phyloP scores from a whole-genome alignment of 1,140 invertebrate genomes.

The Drosophila prosaltans region DNA sequence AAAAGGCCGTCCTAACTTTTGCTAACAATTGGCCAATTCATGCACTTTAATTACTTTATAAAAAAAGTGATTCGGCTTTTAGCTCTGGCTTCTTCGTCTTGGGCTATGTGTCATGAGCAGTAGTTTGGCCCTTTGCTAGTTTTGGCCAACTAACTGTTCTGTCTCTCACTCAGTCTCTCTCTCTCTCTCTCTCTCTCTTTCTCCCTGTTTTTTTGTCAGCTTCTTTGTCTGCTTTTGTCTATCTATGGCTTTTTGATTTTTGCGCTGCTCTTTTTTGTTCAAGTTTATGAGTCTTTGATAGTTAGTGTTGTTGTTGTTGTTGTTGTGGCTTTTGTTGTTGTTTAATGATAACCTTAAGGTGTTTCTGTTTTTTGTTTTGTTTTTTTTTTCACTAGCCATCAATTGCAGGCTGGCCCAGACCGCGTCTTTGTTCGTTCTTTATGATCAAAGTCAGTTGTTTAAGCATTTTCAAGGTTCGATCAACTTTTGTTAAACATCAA shows the following conservation, averaged over 20 bases:
- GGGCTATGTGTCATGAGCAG: constrained; percentile 9
- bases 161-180: background rate
- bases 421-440: constrained; percentile 25
- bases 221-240: constrained; percentile 36
- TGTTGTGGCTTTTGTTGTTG: constrained; percentile 42
- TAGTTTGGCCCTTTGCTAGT: background rate
- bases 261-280: constrained; percentile 55
- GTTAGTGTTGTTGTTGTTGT: constrained; percentile 25
- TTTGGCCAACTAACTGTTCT: constrained; percentile 45
- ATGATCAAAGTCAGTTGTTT: constrained; percentile 48
- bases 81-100: constrained; percentile 23
- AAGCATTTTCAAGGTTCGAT: constrained; percentile 73
- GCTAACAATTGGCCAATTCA: constrained; percentile 73
- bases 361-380: background rate
- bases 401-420: constrained; percentile 14
- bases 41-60: constrained; percentile 80
- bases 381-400: constrained; percentile 23
- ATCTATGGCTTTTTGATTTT: constrained; percentile 42
- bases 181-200: constrained; percentile 6
- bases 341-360: constrained; percentile 61
- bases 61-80: constrained; percentile 51
- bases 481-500: constrained; percentile 48
- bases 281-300: constrained; percentile 47
- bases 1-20: constrained; percentile 27
- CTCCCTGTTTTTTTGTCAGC: constrained; percentile 8